Evolutionary conservation across 2,888 invertebrate genomes (phyloP).

Genomic region (Aphidoletes aphidimyza): DNA sequence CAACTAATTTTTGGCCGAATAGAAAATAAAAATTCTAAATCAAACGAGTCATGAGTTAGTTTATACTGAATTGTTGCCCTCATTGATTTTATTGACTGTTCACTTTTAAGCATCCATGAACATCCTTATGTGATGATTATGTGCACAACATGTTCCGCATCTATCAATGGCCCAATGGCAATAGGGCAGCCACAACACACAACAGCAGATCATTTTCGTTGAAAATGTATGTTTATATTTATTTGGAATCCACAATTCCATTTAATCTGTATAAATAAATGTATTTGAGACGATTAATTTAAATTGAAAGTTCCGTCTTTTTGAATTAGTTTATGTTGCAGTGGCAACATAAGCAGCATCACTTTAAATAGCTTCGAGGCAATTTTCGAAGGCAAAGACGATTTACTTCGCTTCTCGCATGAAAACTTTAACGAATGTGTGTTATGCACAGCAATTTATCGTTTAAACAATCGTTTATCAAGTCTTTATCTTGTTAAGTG

Average conservation of each 20-base stretch:
- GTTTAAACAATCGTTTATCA: slow-evolving; percentile 51
- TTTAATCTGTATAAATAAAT: slow-evolving; percentile 51
- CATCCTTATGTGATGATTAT: background rate
- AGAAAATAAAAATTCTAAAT: background rate
- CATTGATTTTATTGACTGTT: slow-evolving; percentile 51
- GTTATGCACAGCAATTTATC: slow-evolving; percentile 44
- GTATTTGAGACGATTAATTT: slow-evolving; percentile 51
- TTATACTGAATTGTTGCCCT: background rate
- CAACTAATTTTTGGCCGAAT: background rate
- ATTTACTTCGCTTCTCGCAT: background rate
- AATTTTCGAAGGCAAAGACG: background rate
- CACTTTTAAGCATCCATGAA: background rate
- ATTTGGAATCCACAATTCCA: slow-evolving; percentile 51
- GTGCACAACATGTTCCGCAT: slow-evolving; percentile 26
- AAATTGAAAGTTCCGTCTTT: slow-evolving; percentile 51
- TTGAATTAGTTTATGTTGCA: slow-evolving; percentile 45
- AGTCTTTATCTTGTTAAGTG: slow-evolving; percentile 44
- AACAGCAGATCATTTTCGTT: background rate
- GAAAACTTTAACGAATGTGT: slow-evolving; percentile 44
- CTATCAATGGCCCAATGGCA: background rate
- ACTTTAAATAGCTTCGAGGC: slow-evolving; percentile 44
- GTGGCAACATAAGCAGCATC: background rate
- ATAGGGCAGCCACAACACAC: background rate
- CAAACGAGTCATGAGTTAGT: background rate
- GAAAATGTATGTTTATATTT: slow-evolving; percentile 41